Base-by-base conservation (phyloP, 1,140 invertebrate species). In the Drosophila mojavensis region DNA sequence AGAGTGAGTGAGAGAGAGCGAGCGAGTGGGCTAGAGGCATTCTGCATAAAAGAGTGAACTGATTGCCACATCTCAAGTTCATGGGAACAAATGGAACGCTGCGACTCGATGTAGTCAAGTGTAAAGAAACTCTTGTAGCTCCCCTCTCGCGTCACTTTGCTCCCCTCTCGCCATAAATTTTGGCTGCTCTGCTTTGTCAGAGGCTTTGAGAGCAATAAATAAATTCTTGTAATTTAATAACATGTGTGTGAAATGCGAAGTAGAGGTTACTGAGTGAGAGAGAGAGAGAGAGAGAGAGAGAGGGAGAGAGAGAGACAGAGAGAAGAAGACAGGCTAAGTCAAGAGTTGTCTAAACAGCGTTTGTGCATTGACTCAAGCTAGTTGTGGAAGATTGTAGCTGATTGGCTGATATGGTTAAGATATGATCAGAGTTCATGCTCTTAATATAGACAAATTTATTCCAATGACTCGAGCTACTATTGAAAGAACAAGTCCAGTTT, bases 41-140 rank as follows among this genome's bases (percentile, higher is more conserved):
- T 81, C 51, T 77, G 79, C 79, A 70, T 73, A 65, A 56, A 39
- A 73, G 66, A 77, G 50, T 56, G 54, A 71, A 68, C 67, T 53
- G 76, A 68, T 79, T 79, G 79, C 78, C 51, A 72, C 66, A 79
- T 26, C 36, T 39, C 54, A 82, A 83, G 82, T 88, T 86, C 82
- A 86, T 86, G 82, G 82, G 82, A 86, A 86, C 75, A 58, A 85
- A 39, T 13, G 36, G 4, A 86, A 86, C 75, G 67, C 75, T 47
- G 78, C 43, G 59, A 50, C 66, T 63, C 65, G 50, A 53, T 51
- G 63, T 81, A 83, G 79, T 78, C 79, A 75, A 83, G 80, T 86
- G 82, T 88, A 71, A 88, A 62, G 17, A 45, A 13, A 33, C 55
- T 20, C 48, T 41, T 36, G 7, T 24, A 15, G 36, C 36, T 15